Conservation (phyloP, 2,797 vertebrate genomes). For the Smutsia gigantea region DNA sequence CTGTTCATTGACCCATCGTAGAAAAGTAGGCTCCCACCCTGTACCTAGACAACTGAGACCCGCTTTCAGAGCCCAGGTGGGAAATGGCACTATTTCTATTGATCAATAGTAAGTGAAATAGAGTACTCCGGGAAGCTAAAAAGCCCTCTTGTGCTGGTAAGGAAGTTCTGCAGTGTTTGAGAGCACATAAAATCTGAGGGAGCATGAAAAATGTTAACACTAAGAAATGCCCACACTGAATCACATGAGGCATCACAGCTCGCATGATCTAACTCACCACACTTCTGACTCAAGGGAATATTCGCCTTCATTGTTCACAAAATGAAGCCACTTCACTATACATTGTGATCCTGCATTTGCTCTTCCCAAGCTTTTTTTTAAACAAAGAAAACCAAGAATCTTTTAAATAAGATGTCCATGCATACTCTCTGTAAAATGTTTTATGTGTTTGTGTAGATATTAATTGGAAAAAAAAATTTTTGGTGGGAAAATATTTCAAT, state of each 20-base stretch:
- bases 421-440: constrained; percentile 28
- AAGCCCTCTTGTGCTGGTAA: not conserved
- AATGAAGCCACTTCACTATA: not conserved
- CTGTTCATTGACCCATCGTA: not conserved
- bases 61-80: not conserved
- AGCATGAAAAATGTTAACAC: not conserved
- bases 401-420: not conserved
- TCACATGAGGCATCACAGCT: not conserved
- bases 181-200: not conserved
- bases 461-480: constrained; percentile 18
- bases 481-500: not conserved
- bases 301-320: not conserved
- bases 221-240: not conserved
- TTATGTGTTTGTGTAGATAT: not conserved
- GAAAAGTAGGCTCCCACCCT: not conserved
- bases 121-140: not conserved
- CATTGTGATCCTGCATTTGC: not conserved
- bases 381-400: constrained; percentile 2
- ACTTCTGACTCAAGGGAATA: constrained; percentile 1
- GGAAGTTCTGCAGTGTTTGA: not conserved
- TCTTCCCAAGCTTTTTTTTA: not conserved
- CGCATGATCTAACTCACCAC: constrained; percentile 15
- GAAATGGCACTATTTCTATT: not conserved
- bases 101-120: not conserved
- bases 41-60: not conserved